Percentiles rank a stretch among this genome's conserved stretches.
These are phyloP conservation scores for Ennomos quercinarius DNA, from an alignment of 2,888 invertebrate genomes.

Conservation along the genomic window DNA sequence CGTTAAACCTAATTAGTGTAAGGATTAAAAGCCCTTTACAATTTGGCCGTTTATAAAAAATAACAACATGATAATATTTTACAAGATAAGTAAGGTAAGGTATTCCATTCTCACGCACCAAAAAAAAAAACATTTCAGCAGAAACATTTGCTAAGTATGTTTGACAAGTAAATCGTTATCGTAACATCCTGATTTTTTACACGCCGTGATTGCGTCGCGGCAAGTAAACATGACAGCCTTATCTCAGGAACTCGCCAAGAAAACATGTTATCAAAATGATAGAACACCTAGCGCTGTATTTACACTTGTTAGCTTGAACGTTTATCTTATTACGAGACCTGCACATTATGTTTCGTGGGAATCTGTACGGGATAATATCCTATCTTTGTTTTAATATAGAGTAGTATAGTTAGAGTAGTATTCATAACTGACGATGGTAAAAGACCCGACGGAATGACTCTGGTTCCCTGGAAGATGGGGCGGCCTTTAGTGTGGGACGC, in stretches of 20 bases:
- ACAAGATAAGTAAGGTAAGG: too few relatives aligned
- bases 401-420: too few relatives aligned
- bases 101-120: too few relatives aligned
- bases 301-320: constrained; percentile 31
- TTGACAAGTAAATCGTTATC: constrained; percentile 62
- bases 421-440: too few relatives aligned
- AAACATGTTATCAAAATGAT: constrained; percentile 70
- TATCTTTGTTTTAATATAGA: constrained; percentile 7
- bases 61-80: too few relatives aligned
- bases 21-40: too few relatives aligned
- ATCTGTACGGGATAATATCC: constrained; percentile 20
- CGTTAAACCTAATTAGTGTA: too few relatives aligned
- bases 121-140: neutral
- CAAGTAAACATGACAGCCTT: constrained; percentile 69
- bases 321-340: constrained; percentile 33
- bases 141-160: constrained; percentile 32
- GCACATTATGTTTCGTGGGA: constrained; percentile 34
- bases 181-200: constrained; percentile 75
- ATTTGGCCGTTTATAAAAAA: too few relatives aligned
- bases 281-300: constrained; percentile 51
- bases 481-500: too few relatives aligned
- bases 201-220: constrained; percentile 65
- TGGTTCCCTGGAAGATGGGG: too few relatives aligned
- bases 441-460: too few relatives aligned
- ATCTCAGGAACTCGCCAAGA: constrained; percentile 63